These are phyloP conservation scores for Teinopalpus imperialis DNA, from an alignment of 2,888 invertebrate genomes.

Conservation along the genomic window DNA sequence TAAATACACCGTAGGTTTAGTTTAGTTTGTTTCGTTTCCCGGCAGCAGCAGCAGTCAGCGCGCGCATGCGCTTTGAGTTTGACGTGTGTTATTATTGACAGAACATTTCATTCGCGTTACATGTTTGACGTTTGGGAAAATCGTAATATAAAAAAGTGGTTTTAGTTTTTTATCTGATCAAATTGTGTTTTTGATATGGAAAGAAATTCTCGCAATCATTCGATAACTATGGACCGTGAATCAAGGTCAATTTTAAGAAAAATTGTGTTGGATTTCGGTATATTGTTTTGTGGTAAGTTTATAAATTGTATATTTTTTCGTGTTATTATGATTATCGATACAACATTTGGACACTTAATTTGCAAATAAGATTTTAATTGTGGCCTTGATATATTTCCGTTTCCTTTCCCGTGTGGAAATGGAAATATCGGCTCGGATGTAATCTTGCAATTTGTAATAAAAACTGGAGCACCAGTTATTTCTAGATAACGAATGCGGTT, in stretches of 20 bases:
- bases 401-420: slow-evolving; percentile 8
- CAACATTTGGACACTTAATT: not conserved
- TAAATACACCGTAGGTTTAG: slow-evolving; percentile 28
- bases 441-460: slow-evolving; percentile 21
- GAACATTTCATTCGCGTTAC: slow-evolving; percentile 33
- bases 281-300: slow-evolving; percentile 86
- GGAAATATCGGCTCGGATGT: slow-evolving; percentile 14
- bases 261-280: slow-evolving; percentile 85
- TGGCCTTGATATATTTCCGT: slow-evolving; percentile 1
- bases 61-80: slow-evolving; percentile 69
- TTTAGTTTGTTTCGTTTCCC: slow-evolving; percentile 20
- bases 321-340: not conserved
- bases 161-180: slow-evolving; percentile 35
- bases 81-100: slow-evolving; percentile 50
- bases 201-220: slow-evolving; percentile 63
- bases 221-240: slow-evolving; percentile 78
- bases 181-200: slow-evolving; percentile 53
- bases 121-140: slow-evolving; percentile 60
- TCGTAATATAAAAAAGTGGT: slow-evolving; percentile 45
- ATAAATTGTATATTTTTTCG: slow-evolving; percentile 3
- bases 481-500: slow-evolving; percentile 3
- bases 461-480: slow-evolving; percentile 15
- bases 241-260: slow-evolving; percentile 83
- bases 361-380: not conserved
- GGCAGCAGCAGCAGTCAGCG: slow-evolving; percentile 56